A percentile compares a stretch with the other conserved stretches of the same genome.
Conservation (phyloP, 1,140 invertebrate species). For the Cotesia vestalis region DNA sequence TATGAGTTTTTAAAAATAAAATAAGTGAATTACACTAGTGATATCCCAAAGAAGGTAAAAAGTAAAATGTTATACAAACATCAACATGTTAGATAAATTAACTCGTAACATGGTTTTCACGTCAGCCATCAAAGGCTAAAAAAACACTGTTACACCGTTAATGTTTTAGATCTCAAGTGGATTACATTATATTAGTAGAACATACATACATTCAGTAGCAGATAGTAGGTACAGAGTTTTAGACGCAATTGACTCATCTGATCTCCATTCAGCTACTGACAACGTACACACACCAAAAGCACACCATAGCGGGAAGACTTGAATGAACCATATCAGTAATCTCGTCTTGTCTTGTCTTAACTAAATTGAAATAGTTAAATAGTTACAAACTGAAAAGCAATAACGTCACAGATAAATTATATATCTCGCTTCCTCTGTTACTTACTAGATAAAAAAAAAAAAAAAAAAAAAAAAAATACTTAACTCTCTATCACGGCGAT, state of each 20-base stretch:
- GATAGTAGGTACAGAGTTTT: too few relatives aligned
- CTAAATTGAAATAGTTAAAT: not conserved
- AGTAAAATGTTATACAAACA: conserved; percentile 1
- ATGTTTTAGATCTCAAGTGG: not conserved
- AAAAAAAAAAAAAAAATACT: too few relatives aligned
- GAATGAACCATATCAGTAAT: conserved; percentile 15
- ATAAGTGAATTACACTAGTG: not conserved
- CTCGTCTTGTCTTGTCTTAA: not conserved
- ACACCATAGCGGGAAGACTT: conserved; percentile 5
- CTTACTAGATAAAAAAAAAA: too few relatives aligned
- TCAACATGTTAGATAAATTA: conserved; percentile 9
- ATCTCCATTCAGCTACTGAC: not conserved
- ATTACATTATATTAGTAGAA: conserved; percentile 1
- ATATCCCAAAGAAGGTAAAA: not conserved
- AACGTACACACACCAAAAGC: not conserved
- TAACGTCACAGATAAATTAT: not conserved
- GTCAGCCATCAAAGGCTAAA: conserved; percentile 11
- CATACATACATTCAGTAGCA: too few relatives aligned
- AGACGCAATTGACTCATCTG: conserved; percentile 18
- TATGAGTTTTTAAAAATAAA: not conserved
- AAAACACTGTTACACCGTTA: not conserved
- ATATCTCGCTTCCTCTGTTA: not conserved
- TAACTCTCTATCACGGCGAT: too few relatives aligned
- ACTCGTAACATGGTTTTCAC: conserved; percentile 11
- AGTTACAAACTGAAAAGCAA: not conserved